Evolutionary conservation across 2,113 vertebrate species (phyloP).

Genomic region (Herpetotheres cachinnans): DNA sequence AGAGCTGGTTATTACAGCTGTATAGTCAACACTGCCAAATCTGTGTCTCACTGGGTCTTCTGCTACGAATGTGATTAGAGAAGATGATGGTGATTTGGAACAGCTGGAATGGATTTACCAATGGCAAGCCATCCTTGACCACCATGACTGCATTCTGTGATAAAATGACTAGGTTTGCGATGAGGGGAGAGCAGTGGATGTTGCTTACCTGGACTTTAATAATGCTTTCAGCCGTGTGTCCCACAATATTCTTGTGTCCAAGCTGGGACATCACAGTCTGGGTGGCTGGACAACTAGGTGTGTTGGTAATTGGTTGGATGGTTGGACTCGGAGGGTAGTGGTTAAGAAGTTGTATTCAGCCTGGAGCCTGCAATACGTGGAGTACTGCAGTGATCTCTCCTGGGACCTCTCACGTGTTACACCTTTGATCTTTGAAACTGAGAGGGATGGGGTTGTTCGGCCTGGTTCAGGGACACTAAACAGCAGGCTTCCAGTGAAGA

Average conservation of each 20-base stretch:
- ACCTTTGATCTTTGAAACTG: not conserved
- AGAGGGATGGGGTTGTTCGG: not conserved
- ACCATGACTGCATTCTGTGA: not conserved
- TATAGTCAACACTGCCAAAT: not conserved
- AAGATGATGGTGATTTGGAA: not conserved
- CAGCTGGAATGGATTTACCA: not conserved
- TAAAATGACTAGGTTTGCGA: not conserved
- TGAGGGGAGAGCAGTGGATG: not conserved
- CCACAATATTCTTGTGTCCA: not conserved
- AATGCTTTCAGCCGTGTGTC: not conserved
- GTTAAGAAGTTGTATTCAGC: not conserved
- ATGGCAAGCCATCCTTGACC: not conserved
- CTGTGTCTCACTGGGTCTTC: not conserved
- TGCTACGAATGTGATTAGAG: not conserved
- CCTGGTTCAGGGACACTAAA: not conserved
- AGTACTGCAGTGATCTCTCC: not conserved
- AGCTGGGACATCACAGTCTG: not conserved
- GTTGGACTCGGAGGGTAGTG: not conserved
- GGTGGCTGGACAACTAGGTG: not conserved
- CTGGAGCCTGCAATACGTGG: accelerated
- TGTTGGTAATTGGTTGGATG: not conserved
- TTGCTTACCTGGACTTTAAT: not conserved
- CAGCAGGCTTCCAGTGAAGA: not conserved
- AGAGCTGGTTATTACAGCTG: not conserved
- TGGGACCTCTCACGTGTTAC: not conserved